Base-by-base conservation (phyloP, 2,888 invertebrate species). In the Stenurella melanura region DNA sequence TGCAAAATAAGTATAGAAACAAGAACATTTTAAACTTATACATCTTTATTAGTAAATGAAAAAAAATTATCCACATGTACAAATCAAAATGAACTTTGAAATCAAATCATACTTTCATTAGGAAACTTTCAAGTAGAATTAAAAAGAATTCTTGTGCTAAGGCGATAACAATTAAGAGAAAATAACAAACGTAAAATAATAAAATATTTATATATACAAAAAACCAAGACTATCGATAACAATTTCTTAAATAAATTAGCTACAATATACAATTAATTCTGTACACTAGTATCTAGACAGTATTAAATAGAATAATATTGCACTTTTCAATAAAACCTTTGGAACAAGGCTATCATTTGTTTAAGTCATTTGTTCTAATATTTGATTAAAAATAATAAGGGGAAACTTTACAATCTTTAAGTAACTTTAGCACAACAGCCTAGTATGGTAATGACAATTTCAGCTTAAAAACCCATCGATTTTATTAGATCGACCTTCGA, bases 401-500 rank as follows among this genome's bases (percentile, higher is more conserved):
- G 74, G 12, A 75, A 74, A 77, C 56, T 78, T 80, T 74, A 77
- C 75, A 79, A 75, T 76, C 60, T 70, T 77, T 76, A 78, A 79
- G 77, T 81, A 69, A 75, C 79, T 82, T 82, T 81, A 82, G 81
- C 81, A 84, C 81, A 84, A 83, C 84, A 84, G 82, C 83, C 83
- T 82, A 82, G 82, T 74, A 78, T 74, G 80, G 79, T 82, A 81
- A 81, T 82, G 71, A 77, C 67, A 73, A 75, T 34, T 63, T 79
- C 70, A 64, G 21, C 58, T 21, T 60, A 50, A 60, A 58, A 19
- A 50, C n/a, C 38, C n/a, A n/a, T 58, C 34, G 34, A 63, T 57
- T 60, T 19, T 78, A 26, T 1, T 26, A 18, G 50, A 50, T 42
- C 58, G n/a, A 79, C 77, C 79, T 77, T 81, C 78, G 73, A 77